A percentile compares a stretch with the other conserved stretches of the same genome.
These are phyloP conservation scores for Cheilosia urbana DNA, from an alignment of 2,888 invertebrate species.

Conservation along the genomic window DNA sequence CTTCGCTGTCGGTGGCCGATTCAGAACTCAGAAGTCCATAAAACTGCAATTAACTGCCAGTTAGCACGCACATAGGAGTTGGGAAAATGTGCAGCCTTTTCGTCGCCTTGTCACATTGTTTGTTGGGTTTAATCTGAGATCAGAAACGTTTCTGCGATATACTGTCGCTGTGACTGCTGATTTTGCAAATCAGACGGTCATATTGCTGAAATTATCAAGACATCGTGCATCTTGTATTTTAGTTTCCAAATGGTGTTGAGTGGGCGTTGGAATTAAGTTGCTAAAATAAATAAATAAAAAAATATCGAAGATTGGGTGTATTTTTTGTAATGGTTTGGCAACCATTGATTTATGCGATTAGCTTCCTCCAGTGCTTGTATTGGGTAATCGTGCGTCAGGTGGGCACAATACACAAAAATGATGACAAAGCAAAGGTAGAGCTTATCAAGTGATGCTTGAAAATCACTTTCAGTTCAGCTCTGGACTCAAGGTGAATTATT, in stretches of 20 bases:
- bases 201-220: no score
- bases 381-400: conserved; percentile 10
- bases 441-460: conserved; percentile 18
- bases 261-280: conserved; percentile 15
- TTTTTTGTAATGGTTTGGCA: conserved; percentile 9
- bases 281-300: conserved; percentile 9
- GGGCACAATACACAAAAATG: conserved; percentile 16
- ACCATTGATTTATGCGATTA: conserved; percentile 9
- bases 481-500: conserved; percentile 20
- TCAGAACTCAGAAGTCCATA: conserved; percentile 41
- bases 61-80: conserved; percentile 39
- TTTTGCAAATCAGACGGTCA: no score
- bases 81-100: conserved; percentile 22
- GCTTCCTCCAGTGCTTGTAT: not conserved
- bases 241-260: not conserved
- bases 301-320: conserved; percentile 6
- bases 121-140: conserved; percentile 12
- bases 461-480: conserved; percentile 14
- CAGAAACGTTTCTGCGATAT: not conserved
- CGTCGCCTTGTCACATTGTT: not conserved
- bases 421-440: conserved; percentile 9
- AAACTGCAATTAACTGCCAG: conserved; percentile 36
- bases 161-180: no score
- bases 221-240: no score
- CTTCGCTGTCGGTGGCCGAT: conserved; percentile 22